These are phyloP conservation scores for Papilio aristodemus DNA, from an alignment of 1,140 invertebrate genomes.

Conservation along the genomic window DNA sequence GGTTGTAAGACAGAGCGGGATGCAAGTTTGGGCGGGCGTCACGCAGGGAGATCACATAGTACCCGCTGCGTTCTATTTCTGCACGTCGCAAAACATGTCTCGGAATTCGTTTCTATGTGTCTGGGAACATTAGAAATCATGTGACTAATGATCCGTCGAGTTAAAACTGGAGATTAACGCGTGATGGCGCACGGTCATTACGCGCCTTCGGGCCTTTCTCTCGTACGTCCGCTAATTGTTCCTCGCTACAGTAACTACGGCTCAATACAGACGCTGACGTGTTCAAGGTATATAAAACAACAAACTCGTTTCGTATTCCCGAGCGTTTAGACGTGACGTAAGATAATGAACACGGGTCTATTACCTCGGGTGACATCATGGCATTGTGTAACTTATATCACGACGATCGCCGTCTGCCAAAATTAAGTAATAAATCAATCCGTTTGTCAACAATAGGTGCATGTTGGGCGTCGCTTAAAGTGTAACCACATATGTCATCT, in stretches of 20 bases:
- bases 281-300: constrained; percentile 40
- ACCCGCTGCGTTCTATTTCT: constrained; percentile 76
- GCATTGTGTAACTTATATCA: constrained; percentile 58
- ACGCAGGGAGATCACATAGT: constrained; percentile 73
- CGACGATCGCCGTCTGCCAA: constrained; percentile 60
- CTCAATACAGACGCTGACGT: constrained; percentile 42
- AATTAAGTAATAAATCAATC: constrained; percentile 62
- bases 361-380: constrained; percentile 55
- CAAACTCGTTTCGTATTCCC: constrained; percentile 38
- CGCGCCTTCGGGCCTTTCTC: constrained; percentile 17
- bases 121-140: constrained; percentile 76
- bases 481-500: constrained; percentile 50
- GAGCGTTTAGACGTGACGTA: constrained; percentile 48
- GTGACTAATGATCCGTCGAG: constrained; percentile 70
- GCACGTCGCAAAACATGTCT: constrained; percentile 77
- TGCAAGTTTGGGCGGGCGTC: constrained; percentile 59
- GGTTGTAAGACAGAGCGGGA: constrained; percentile 62
- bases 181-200: constrained; percentile 14
- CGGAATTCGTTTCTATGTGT: constrained; percentile 78
- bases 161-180: constrained; percentile 56
- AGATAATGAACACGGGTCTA: constrained; percentile 55
- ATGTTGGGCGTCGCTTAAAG: constrained; percentile 37
- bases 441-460: constrained; percentile 56
- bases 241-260: constrained; percentile 31
- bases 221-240: constrained; percentile 22